Evolutionary conservation across 2,888 invertebrate genomes (phyloP).

Genomic region (Oxycera nigricornis): DNA sequence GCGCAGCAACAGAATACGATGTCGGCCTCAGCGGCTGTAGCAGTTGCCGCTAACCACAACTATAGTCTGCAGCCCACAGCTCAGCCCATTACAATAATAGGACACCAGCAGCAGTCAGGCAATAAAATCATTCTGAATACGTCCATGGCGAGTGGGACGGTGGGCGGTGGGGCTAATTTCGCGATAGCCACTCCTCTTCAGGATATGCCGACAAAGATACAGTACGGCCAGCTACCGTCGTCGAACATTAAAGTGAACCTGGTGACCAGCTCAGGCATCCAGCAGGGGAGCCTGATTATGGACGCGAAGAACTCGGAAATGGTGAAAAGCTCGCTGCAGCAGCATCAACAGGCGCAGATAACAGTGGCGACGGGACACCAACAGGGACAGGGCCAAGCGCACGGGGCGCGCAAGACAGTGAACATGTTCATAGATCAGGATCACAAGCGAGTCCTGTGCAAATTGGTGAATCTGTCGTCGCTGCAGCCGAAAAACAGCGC

Average conservation of each 20-base stretch:
- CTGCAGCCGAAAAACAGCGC: slow-evolving; percentile 54
- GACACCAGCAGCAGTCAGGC: slow-evolving; percentile 52
- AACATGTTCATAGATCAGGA: slow-evolving; percentile 49
- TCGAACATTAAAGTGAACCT: slow-evolving; percentile 61
- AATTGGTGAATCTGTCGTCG: slow-evolving; percentile 58
- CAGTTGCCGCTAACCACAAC: slow-evolving; percentile 59
- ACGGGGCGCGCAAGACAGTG: slow-evolving; percentile 34
- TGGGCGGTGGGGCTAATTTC: slow-evolving; percentile 51
- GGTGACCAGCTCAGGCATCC: slow-evolving; percentile 54
- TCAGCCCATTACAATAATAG: slow-evolving; percentile 58
- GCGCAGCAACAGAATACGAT: slow-evolving; percentile 50
- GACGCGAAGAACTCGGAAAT: slow-evolving; percentile 48
- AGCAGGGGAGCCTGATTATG: slow-evolving; percentile 51
- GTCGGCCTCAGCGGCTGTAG: slow-evolving; percentile 53
- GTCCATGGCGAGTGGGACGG: slow-evolving; percentile 48
- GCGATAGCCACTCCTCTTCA: slow-evolving; percentile 57
- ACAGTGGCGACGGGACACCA: slow-evolving; percentile 16
- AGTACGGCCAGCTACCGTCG: slow-evolving; percentile 58
- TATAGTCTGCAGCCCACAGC: slow-evolving; percentile 60
- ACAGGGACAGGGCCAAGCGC: slow-evolving; percentile 43
- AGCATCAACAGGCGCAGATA: slow-evolving; percentile 42
- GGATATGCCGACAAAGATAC: slow-evolving; percentile 57
- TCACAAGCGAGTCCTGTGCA: slow-evolving; percentile 59
- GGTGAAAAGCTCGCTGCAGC: slow-evolving; percentile 45
- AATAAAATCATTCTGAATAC: slow-evolving; percentile 59